Evolutionary conservation across 2,113 vertebrate genomes (phyloP).

Genomic region (Thomomys bottae): DNA sequence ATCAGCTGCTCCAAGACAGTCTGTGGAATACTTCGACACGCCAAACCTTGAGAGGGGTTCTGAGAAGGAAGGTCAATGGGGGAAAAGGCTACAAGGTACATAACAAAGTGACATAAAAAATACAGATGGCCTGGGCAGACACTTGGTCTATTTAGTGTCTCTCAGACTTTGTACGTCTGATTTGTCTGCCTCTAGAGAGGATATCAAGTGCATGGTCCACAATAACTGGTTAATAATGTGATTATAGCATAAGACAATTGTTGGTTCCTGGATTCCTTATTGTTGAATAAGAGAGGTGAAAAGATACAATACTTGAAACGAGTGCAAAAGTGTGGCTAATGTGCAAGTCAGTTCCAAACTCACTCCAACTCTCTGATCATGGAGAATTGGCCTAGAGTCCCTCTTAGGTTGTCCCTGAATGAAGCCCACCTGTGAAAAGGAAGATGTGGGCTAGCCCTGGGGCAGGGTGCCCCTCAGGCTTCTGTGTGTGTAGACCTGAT

Average conservation of each 20-base stretch:
- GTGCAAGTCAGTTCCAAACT: background rate
- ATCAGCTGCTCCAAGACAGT: background rate
- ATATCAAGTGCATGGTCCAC: background rate
- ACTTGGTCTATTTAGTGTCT: background rate
- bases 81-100: background rate
- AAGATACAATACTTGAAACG: background rate
- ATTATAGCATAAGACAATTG: background rate
- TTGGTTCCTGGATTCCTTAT: slow-evolving; percentile 19
- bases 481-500: background rate
- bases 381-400: background rate
- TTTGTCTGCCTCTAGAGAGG: background rate
- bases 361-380: background rate
- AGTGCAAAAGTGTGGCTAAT: background rate
- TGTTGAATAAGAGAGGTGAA: background rate
- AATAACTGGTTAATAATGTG: background rate
- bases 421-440: background rate
- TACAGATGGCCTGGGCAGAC: background rate
- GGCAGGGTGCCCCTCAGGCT: background rate
- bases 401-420: background rate
- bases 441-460: background rate
- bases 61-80: background rate
- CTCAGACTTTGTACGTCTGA: background rate
- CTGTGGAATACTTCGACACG: background rate
- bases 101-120: background rate
- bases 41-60: background rate